These are phyloP conservation scores for Prunella fulvescens DNA, from an alignment of 2,113 vertebrate genomes.

Conservation along the genomic window DNA sequence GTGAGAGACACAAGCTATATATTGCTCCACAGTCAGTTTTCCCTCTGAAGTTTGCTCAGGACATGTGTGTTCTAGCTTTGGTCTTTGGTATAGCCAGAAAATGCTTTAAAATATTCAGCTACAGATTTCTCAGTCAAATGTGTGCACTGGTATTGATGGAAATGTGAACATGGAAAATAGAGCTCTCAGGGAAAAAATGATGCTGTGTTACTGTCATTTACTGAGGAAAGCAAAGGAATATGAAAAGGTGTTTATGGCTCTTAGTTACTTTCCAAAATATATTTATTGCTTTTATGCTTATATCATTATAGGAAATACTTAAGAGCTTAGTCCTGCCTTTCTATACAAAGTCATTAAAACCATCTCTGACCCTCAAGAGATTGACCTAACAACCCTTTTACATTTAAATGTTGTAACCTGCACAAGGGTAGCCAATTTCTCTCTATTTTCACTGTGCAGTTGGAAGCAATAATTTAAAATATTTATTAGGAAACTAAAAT, in stretches of 20 bases:
- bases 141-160: background rate
- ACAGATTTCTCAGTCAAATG: background rate
- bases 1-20: background rate
- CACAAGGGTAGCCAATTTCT: background rate
- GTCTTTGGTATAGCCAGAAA: background rate
- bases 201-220: background rate
- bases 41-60: background rate
- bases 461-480: background rate
- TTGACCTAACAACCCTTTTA: background rate
- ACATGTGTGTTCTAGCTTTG: background rate
- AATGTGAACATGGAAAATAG: background rate
- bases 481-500: background rate
- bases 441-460: background rate
- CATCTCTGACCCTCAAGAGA: background rate
- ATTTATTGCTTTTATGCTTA: background rate
- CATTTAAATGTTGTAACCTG: background rate
- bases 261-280: background rate
- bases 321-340: background rate
- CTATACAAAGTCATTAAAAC: background rate
- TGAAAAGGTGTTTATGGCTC: background rate
- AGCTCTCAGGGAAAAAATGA: background rate
- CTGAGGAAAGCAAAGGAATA: background rate
- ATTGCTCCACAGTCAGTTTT: background rate
- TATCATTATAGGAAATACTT: background rate
- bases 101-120: background rate